phyloP scores from a whole-genome alignment of 23 tunicate species.

The Aplidium turbinatum region DNA sequence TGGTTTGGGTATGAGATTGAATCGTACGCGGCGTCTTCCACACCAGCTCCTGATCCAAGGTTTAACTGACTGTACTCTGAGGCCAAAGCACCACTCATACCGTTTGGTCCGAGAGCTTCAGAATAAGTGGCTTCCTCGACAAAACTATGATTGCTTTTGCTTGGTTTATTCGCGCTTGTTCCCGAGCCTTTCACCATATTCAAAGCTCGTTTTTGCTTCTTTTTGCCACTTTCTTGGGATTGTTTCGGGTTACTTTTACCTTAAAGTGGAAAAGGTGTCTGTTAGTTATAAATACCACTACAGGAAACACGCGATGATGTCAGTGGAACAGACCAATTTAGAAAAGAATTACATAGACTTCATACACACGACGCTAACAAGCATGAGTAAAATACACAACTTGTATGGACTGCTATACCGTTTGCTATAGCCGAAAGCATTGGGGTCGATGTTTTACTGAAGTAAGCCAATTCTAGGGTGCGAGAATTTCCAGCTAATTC shows the following conservation, averaged over 20 bases:
- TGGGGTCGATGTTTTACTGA: no score
- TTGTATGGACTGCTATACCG: no score
- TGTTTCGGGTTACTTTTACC: not conserved
- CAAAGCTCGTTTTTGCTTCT: not conserved
- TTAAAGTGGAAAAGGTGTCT: not conserved
- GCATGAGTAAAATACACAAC: no score
- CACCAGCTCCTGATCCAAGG: not conserved
- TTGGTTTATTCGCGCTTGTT: no score
- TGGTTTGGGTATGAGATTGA: slow-evolving; percentile 6
- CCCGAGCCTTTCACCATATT: not conserved
- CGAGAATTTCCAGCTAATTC: no score
- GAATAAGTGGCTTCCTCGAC: slow-evolving; percentile 28
- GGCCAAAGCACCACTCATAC: not conserved
- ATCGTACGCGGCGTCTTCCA: slow-evolving; percentile 29
- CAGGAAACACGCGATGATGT: no score
- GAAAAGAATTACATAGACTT: no score
- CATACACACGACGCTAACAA: no score
- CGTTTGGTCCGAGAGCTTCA: not conserved
- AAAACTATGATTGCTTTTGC: not conserved
- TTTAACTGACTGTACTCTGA: slow-evolving; percentile 45
- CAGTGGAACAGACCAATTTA: no score
- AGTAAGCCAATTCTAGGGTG: no score
- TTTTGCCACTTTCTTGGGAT: not conserved
- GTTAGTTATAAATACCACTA: no score
- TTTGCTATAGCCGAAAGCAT: no score